These are phyloP conservation scores for Pandemis heparana DNA, from an alignment of 2,888 invertebrate genomes.

Conservation along the genomic window DNA sequence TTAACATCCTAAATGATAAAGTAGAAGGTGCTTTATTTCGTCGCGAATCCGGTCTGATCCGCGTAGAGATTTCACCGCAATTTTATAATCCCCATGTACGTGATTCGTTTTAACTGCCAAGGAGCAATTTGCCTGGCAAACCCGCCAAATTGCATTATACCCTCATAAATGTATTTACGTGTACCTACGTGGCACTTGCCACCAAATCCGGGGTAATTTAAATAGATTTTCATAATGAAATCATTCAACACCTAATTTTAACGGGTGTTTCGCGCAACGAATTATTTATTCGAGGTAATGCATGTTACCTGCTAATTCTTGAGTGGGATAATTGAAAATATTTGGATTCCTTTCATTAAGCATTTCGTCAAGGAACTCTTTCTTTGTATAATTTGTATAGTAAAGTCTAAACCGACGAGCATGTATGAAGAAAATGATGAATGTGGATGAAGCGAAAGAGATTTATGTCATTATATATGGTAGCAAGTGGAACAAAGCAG, in stretches of 20 bases:
- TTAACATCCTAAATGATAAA: slow-evolving; percentile 45
- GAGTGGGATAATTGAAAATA: not conserved
- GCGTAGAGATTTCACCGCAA: slow-evolving; percentile 66
- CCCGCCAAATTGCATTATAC: slow-evolving; percentile 68
- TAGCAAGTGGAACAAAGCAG: too few species aligned
- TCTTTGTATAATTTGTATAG: too few species aligned
- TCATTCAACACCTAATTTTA: slow-evolving; percentile 42
- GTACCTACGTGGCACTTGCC: slow-evolving; percentile 51
- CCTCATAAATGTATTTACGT: slow-evolving; percentile 54
- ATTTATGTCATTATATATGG: too few species aligned
- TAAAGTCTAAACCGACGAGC: too few species aligned
- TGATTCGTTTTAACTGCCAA: slow-evolving; percentile 74
- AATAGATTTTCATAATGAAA: slow-evolving; percentile 62
- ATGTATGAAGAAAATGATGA: too few species aligned
- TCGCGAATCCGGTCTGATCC: slow-evolving; percentile 60
- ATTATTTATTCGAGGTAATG: slow-evolving; percentile 39
- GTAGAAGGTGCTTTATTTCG: slow-evolving; percentile 58
- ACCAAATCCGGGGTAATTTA: slow-evolving; percentile 54
- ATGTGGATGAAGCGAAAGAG: too few species aligned
- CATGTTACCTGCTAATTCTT: slow-evolving; percentile 8
- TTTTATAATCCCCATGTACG: slow-evolving; percentile 72
- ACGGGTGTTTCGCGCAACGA: slow-evolving; percentile 39
- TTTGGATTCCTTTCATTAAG: slow-evolving; percentile 3
- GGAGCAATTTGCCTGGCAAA: slow-evolving; percentile 69
- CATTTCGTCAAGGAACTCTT: not conserved